Base-by-base conservation (phyloP, 2,113 vertebrate species). In the Origma solitaria region DNA sequence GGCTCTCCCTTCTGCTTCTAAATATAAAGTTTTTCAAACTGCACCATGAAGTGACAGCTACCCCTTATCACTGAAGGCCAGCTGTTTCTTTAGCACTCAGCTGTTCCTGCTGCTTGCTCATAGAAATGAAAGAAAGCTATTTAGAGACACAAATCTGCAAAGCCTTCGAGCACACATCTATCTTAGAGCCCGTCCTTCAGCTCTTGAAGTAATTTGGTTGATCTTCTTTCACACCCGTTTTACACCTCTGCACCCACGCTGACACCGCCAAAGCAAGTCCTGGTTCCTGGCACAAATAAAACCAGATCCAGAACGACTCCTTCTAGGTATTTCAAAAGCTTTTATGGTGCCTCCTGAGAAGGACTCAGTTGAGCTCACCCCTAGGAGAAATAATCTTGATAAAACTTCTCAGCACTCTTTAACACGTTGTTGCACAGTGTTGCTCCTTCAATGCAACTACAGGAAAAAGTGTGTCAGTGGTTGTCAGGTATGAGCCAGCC, bases 81-180 rank as follows among this genome's bases (percentile, higher is more conserved):
- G 96, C 92, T 94, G 95, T 95, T 95, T 88, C 82, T 93, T 60
- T 6, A 56, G 90, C 68, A 80, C 75, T 88, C 92, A 93, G 94
- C 93, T 97, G 93, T 86, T 92, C 93, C 88, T 92, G 91, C 89
- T 93, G 82, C 90, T 89, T 80, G 62, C 50, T 76, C 0, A 0
- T 47, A 90, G 92, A 95, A 96, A 94, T 93, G 92, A 90, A 95
- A 93, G 92, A 96, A 85, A 85, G 71, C 64, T 96, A 95, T 96
- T 94, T 96, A 93, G 87, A 91, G 93, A 87, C 10, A 0, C 82
- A 90, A 92, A 92, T 88, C 93, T 92, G 91, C 87, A 91, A 91
- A 91, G 78, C 53, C 81, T 94, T 82, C 3, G 13, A 92, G 66
- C 61, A 78, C 47, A 66, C 51, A 54, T 82, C 15, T 45, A 60